These are phyloP conservation scores for Hyaena hyaena DNA, from an alignment of 2,113 vertebrate genomes.

Conservation along the genomic window DNA sequence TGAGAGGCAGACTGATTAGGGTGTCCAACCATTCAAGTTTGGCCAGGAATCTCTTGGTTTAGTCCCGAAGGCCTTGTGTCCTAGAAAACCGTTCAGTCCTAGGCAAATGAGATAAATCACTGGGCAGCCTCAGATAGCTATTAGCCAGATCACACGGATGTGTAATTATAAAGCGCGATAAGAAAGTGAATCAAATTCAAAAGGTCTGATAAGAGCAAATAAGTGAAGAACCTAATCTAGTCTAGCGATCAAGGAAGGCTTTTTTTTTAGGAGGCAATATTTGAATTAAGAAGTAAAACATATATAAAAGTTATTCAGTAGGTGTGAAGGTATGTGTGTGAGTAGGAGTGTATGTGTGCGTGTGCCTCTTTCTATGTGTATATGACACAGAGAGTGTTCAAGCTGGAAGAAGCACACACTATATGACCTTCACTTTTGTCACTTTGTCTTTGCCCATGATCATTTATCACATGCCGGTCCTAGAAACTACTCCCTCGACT, in stretches of 20 bases:
- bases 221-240: background rate
- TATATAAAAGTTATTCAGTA: background rate
- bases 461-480: background rate
- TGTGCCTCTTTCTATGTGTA: background rate
- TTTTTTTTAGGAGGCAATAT: background rate
- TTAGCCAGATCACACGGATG: background rate
- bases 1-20: background rate
- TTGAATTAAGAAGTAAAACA: constrained; percentile 10
- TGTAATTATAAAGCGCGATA: background rate
- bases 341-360: background rate
- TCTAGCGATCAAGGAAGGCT: background rate
- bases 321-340: background rate
- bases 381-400: background rate
- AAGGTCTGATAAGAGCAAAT: background rate
- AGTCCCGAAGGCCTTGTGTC: background rate
- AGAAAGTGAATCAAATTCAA: background rate
- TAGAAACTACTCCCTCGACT: background rate
- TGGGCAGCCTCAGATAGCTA: background rate
- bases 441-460: background rate
- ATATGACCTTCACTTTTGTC: background rate
- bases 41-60: background rate
- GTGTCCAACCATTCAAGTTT: background rate
- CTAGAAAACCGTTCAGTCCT: background rate
- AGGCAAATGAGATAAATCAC: background rate
- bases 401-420: background rate